A percentile compares a stretch with the other conserved stretches of the same genome.
These are phyloP conservation scores for Oreochromis aureus DNA, from an alignment of 2,113 vertebrate species.

Conservation along the genomic window DNA sequence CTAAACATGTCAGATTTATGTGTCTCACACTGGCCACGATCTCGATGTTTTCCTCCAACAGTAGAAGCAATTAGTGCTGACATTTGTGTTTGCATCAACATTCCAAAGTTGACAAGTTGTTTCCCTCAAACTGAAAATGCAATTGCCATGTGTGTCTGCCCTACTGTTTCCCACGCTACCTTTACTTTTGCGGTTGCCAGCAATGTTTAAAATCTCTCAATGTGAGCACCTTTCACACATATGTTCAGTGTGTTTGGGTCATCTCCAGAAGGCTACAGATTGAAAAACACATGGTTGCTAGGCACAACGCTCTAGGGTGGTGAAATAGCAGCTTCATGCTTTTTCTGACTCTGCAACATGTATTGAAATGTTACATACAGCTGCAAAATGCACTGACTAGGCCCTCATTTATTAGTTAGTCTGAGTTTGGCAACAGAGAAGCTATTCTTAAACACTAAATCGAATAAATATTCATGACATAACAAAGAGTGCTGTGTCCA, in stretches of 20 bases:
- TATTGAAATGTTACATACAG: constrained; percentile 37
- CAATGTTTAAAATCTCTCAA: constrained; percentile 22
- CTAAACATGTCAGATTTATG: constrained; percentile 37
- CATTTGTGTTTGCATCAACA: constrained; percentile 56
- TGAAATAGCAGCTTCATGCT: neutral
- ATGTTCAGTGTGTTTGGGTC: constrained; percentile 26
- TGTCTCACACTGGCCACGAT: constrained; percentile 12
- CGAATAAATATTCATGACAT: rapidly evolving
- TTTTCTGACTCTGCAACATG: constrained; percentile 25
- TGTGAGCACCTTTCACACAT: constrained; percentile 28
- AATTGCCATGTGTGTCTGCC: constrained; percentile 28
- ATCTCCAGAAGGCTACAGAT: neutral
- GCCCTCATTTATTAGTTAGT: neutral
- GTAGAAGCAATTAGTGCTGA: constrained; percentile 33
- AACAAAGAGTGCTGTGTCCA: neutral
- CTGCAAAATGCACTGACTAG: constrained; percentile 13
- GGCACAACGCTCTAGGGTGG: neutral
- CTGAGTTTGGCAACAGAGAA: neutral
- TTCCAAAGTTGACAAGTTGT: constrained; percentile 43
- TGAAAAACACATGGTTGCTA: constrained; percentile 49
- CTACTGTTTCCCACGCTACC: constrained; percentile 35
- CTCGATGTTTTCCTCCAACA: neutral
- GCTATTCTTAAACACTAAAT: neutral
- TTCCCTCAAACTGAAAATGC: constrained; percentile 33
- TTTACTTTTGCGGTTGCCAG: constrained; percentile 27